Percentiles rank a stretch among this genome's conserved stretches.
Evolutionary conservation across 2,113 vertebrate species (phyloP).

Genomic region (Lampris incognitus): DNA sequence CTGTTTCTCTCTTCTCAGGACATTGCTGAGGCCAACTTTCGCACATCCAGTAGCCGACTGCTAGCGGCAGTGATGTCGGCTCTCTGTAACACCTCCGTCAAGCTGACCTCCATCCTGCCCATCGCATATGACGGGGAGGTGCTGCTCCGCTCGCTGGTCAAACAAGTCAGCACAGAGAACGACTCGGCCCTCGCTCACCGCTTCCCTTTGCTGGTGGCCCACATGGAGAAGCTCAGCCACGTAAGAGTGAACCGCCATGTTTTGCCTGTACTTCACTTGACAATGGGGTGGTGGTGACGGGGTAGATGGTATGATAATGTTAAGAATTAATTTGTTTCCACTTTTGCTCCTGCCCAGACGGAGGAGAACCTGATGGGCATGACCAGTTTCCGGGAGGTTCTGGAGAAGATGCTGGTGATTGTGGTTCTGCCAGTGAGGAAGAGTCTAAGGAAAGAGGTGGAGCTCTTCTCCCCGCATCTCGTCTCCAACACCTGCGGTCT

Average conservation of each 20-base stretch:
- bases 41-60: conserved; percentile 95
- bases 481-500: conserved; percentile 97
- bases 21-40: conserved; percentile 97
- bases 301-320: too few relatives aligned
- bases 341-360: conserved; percentile 78
- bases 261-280: background rate
- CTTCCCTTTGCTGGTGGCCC: conserved; percentile 95
- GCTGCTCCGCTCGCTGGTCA: conserved; percentile 91
- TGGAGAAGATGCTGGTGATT: conserved; percentile 98
- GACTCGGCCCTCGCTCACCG: conserved; percentile 95
- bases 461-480: conserved; percentile 96
- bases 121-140: conserved; percentile 98
- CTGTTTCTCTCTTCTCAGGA: conserved; percentile 80
- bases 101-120: conserved; percentile 95
- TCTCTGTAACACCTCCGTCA: conserved; percentile 95
- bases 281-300: background rate
- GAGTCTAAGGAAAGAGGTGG: conserved; percentile 92
- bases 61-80: conserved; percentile 99
- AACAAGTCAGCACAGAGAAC: conserved; percentile 98
- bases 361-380: conserved; percentile 98
- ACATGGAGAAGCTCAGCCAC: conserved; percentile 99
- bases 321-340: background rate
- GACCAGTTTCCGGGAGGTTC: conserved; percentile 96
- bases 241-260: conserved; percentile 74
- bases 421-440: conserved; percentile 96